phyloP scores from a whole-genome alignment of 1,140 invertebrate genomes.

The Diachasma alloeum region DNA sequence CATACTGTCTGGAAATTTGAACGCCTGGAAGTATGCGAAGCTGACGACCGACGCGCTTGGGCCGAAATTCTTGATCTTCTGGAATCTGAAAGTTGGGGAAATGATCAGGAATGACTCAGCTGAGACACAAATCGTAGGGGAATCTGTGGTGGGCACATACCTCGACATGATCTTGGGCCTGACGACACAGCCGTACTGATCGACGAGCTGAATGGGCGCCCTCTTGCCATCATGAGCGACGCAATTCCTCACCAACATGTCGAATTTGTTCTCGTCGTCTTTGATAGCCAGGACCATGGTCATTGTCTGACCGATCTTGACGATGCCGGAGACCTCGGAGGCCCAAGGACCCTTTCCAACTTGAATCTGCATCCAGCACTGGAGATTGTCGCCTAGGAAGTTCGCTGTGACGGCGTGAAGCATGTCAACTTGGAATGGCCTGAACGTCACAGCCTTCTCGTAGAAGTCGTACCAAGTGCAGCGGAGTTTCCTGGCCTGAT shows the following conservation, averaged over 20 bases:
- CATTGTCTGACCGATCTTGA: conserved; percentile 96
- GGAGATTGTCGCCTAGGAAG: conserved; percentile 92
- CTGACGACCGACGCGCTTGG: conserved; percentile 92
- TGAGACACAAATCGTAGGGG: too few species aligned
- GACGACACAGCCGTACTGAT: conserved; percentile 90
- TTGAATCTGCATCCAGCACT: conserved; percentile 96
- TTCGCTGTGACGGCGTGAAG: conserved; percentile 92
- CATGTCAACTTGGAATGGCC: conserved; percentile 95
- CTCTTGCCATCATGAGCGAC: conserved; percentile 93
- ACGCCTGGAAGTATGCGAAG: conserved; percentile 95
- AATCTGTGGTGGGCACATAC: conserved; percentile 37
- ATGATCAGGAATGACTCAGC: too few species aligned
- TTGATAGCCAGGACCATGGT: conserved; percentile 95
- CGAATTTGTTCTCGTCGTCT: conserved; percentile 95
- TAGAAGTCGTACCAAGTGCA: conserved; percentile 97
- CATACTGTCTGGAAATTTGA: conserved; percentile 97
- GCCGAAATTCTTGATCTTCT: conserved; percentile 96
- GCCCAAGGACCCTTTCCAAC: conserved; percentile 95
- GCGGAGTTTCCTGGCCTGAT: conserved; percentile 83
- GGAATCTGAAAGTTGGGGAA: conserved; percentile 74
- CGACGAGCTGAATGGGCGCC: conserved; percentile 90
- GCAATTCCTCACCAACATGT: conserved; percentile 93
- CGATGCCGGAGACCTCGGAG: conserved; percentile 92
- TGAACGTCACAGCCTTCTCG: conserved; percentile 92
- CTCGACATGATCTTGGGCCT: conserved; percentile 91